A percentile compares a stretch with the other conserved stretches of the same genome.
Evolutionary conservation across 2,113 vertebrate species (phyloP).

Genomic region (Phrynosoma blainvillii): DNA sequence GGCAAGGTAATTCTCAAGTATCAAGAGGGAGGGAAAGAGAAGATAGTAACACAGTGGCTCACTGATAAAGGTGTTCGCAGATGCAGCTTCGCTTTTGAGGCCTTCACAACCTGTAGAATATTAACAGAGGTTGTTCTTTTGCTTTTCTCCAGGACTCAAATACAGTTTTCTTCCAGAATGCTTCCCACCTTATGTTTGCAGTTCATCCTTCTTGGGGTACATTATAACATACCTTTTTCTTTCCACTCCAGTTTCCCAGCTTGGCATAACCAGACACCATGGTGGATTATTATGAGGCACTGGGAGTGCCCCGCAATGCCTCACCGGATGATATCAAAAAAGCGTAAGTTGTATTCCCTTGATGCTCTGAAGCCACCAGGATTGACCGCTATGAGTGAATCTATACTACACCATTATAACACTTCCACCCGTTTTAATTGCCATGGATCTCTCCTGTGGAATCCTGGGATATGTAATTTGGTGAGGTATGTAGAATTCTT

Average conservation of each 20-base stretch:
- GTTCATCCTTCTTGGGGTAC: neutral
- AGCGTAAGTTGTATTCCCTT: conserved; percentile 78
- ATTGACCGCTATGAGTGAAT: too few relatives aligned
- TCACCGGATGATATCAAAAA: conserved; percentile 90
- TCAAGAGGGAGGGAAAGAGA: neutral
- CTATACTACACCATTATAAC: too few relatives aligned
- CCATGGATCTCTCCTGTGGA: too few relatives aligned
- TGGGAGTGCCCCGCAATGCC: conserved; percentile 85
- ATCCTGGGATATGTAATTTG: too few relatives aligned
- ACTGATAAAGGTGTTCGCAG: neutral
- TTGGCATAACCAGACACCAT: conserved; percentile 66
- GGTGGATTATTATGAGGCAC: conserved; percentile 89
- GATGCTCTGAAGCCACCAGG: rapidly evolving
- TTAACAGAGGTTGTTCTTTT: neutral
- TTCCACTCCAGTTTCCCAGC: conserved; percentile 3
- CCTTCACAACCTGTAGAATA: neutral
- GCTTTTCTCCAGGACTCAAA: neutral
- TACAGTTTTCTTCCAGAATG: neutral
- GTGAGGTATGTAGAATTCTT: too few relatives aligned
- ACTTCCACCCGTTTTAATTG: too few relatives aligned
- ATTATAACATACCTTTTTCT: neutral
- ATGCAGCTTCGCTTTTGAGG: neutral
- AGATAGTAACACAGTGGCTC: neutral
- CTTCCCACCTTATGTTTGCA: neutral
- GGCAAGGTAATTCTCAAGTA: too few relatives aligned